These are phyloP conservation scores for Paramormyrops hopkinsi DNA, from an alignment of 2,797 vertebrate genomes.

Conservation along the genomic window DNA sequence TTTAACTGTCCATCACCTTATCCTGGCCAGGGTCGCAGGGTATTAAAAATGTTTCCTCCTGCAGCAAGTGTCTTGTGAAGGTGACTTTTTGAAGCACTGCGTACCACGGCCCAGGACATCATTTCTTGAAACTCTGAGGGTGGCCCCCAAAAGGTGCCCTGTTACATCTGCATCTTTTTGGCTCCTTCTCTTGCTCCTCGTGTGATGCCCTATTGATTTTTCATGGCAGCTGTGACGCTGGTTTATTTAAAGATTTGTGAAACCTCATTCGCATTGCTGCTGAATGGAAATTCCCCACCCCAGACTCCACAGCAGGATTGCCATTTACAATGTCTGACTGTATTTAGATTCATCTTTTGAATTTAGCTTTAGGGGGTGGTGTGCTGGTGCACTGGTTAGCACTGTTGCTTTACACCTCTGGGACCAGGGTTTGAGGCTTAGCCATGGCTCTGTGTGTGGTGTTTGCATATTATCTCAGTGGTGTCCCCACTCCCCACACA, in stretches of 20 bases:
- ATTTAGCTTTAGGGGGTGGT: background rate
- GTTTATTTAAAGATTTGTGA: background rate
- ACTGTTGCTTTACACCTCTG: background rate
- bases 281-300: background rate
- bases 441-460: background rate
- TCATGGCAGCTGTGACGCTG: background rate
- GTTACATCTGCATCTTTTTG: background rate
- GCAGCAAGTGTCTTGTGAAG: background rate
- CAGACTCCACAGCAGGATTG: background rate
- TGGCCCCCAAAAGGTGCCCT: background rate
- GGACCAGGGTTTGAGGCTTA: background rate
- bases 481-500: background rate
- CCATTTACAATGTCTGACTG: background rate
- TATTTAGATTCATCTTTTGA: background rate
- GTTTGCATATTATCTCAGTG: background rate
- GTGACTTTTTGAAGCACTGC: background rate
- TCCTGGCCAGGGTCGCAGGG: background rate
- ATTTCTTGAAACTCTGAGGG: background rate
- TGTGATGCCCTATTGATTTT: background rate
- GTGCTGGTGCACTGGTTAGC: background rate
- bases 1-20: background rate
- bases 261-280: background rate
- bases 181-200: background rate
- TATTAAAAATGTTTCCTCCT: background rate
- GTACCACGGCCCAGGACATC: background rate